These are phyloP conservation scores for Origma solitaria DNA, from an alignment of 2,113 vertebrate species.

Conservation along the genomic window DNA sequence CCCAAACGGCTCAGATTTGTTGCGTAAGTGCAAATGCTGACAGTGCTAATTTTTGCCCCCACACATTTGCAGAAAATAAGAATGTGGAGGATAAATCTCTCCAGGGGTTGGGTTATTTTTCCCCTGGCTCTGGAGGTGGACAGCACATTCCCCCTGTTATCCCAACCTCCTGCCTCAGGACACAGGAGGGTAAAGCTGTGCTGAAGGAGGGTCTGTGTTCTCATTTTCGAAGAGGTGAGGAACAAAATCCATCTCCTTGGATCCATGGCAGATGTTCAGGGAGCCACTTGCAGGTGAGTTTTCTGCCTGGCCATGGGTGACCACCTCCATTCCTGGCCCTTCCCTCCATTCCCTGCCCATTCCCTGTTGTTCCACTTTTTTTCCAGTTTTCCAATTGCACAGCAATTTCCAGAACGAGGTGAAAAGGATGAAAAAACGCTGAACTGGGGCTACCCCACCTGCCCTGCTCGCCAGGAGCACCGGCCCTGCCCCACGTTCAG, in stretches of 20 bases:
- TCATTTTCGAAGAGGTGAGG: not conserved
- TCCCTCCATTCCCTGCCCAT: not conserved
- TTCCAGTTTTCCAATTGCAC: too few species aligned
- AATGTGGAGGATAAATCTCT: not conserved
- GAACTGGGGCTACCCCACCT: not conserved
- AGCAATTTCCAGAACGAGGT: accelerated
- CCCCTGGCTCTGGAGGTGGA: not conserved
- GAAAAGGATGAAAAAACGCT: accelerated
- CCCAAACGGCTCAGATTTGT: not conserved
- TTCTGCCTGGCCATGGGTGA: accelerated
- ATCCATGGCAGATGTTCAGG: not conserved
- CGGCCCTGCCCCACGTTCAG: not conserved
- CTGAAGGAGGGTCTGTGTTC: not conserved
- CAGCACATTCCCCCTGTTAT: not conserved
- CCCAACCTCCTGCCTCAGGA: not conserved
- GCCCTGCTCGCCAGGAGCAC: not conserved
- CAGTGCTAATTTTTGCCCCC: not conserved
- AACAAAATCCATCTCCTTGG: not conserved
- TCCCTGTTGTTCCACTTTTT: not conserved
- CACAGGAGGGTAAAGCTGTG: not conserved
- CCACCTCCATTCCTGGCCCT: not conserved
- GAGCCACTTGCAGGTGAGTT: not conserved
- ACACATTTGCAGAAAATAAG: not conserved
- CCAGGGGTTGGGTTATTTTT: not conserved
- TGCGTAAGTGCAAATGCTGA: not conserved